A percentile compares a stretch with the other conserved stretches of the same genome.
Conservation (phyloP, 2,888 invertebrate genomes). For the Lepidochrysops patricia region DNA sequence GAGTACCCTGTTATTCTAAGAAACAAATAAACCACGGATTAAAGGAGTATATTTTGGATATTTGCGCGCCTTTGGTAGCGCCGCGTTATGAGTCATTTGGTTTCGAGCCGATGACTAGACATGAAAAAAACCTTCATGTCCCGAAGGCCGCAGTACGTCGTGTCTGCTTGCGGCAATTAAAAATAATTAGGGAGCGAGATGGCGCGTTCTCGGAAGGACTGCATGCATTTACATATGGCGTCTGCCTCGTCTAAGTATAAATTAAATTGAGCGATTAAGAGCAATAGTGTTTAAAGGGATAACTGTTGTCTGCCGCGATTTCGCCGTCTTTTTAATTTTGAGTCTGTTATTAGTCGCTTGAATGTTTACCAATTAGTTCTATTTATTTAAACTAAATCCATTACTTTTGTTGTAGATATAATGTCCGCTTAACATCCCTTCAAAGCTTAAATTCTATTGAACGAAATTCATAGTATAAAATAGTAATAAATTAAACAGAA, state of each 20-base stretch:
- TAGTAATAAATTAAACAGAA: neutral
- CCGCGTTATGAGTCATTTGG: constrained; percentile 29
- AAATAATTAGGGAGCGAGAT: constrained; percentile 71
- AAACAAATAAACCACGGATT: constrained; percentile 45
- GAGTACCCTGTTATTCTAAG: constrained; percentile 54
- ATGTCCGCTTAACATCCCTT: neutral
- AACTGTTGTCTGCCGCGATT: constrained; percentile 30
- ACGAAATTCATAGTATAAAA: neutral
- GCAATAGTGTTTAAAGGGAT: constrained; percentile 71
- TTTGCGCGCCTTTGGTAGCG: constrained; percentile 19
- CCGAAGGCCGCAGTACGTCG: constrained; percentile 62
- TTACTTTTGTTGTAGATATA: neutral
- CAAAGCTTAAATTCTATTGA: neutral
- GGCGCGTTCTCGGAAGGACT: constrained; percentile 68
- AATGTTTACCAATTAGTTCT: neutral
- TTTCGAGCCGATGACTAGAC: constrained; percentile 65
- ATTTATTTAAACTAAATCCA: neutral
- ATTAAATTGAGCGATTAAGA: constrained; percentile 64
- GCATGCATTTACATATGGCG: constrained; percentile 68
- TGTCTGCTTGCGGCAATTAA: constrained; percentile 68
- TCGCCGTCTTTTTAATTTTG: constrained; percentile 17
- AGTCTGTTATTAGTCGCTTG: neutral
- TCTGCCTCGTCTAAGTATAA: constrained; percentile 38
- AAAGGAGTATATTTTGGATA: constrained; percentile 46
- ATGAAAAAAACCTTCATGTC: constrained; percentile 64